Evolutionary conservation across 2,888 invertebrate genomes (phyloP), one percentile per base, ranked within the genome.

Genomic region (Trichogramma dendrolimi): DNA sequence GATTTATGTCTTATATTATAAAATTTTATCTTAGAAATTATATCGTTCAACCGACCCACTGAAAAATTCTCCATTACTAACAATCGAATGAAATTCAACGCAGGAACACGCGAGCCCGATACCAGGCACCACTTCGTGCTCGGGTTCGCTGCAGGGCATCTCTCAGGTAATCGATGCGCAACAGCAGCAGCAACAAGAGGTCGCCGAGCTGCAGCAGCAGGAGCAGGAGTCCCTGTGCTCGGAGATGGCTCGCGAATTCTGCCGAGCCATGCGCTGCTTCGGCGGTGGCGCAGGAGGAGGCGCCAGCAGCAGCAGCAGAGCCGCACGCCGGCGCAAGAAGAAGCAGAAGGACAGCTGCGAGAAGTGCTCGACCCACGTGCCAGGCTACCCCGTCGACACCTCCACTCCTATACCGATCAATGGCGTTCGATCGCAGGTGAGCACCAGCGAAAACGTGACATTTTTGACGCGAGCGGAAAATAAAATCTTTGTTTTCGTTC

Each of bases 201-300:
- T 46, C 46, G 46, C 8, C 38, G 55, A 67, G 42, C 67, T 68
- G 46, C 69, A 67, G 52, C 40, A 63, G 55, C 70, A 69, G 47
- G 67, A 68, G 54, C 84, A 87, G 75, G 87, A 88, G 76, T 87
- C 90, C 0, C 78, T 91, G n/a, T 91, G 90, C 75, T 83, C 88
- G 5, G 90, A 91, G 79, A 90, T 91, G 87, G 84, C 85, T 7
- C 87, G 89, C 56, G 91, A 92, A 72, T 78, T 87, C 43, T 85
- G 86, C 67, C 86, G 86, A 70, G 86, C 87, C 1, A 73, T 87
- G 40, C 81, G 83, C 60, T 87, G 87, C 71, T 68, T 63, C 44
- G 27, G 27, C 27, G 27, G 27, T 27, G 65, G 60, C 55, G 84
- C 85, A 7, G 84, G 89, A 4, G 82, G 88, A n/a, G 86, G 88